Evolutionary conservation across 2,113 vertebrate species (phyloP), one percentile per base, ranked within the genome.

Genomic region (Fregetta grallaria): DNA sequence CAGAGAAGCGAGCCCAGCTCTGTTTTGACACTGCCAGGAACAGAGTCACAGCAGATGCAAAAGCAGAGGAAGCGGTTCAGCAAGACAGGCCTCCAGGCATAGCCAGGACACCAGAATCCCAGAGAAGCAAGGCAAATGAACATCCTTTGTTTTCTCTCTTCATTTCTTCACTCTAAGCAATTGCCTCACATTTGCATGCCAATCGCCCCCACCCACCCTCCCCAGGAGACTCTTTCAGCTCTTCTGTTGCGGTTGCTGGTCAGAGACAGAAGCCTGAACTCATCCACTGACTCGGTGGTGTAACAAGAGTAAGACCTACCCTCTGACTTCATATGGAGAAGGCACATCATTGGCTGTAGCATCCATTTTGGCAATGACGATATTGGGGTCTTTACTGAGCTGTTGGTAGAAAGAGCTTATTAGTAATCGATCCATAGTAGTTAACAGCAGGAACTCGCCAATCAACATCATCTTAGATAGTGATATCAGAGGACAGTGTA

Each of bases 281-380:
- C 50, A 5, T 2, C 16, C 23, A 10, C 58, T 6, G 30, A 59
- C 50, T 15, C 0, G 1, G 55, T 2, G 15, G 7, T 15, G 29
- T 27, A 49, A 70, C 40, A 53, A 32, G 22, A 63, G 29, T 1
- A 32, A 45, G 6, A 84, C 99, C 98, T 98, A 99, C 99, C 99
- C 99, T 97, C 98, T 98, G 97, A 99, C 99, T 98, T 99, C 99
- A 93, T 99, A 99, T 2, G 98, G 98, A 88, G 99, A 98, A 94
- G 99, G 99, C 95, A 99, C 99, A 84, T 99, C 99, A 62, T 99
- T 99, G 95, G 99, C 99, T 91, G 99, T 99, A 76, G 99, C 99
- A 11, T 99, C 99, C 99, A 99, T 99, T 98, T 99, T 99, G 94
- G 99, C 99, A 93, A 99, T 98, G 89, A 99, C 44, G 11, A 99